phyloP scores from a whole-genome alignment of 1,140 invertebrate species.

The Drosophila tsacasi region DNA sequence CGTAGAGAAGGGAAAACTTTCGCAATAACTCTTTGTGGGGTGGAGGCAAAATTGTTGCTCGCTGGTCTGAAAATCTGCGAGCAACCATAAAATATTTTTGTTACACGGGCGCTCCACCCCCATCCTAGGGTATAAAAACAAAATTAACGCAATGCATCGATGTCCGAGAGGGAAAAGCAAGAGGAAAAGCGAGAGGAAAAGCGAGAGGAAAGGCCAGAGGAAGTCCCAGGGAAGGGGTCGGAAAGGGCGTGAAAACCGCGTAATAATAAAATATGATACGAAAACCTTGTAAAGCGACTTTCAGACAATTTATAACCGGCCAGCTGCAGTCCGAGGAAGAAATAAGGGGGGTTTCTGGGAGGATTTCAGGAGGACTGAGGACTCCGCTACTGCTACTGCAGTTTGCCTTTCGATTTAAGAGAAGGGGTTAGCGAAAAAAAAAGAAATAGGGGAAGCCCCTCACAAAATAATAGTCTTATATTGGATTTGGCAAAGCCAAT shows the following conservation, averaged over 20 bases:
- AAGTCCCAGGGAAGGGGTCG: background rate
- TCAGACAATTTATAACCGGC: slow-evolving; percentile 67
- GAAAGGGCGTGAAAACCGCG: slow-evolving; percentile 65
- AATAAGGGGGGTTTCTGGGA: background rate
- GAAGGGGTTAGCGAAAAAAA: slow-evolving; percentile 3
- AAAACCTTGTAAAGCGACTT: slow-evolving; percentile 71
- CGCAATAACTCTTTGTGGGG: slow-evolving; percentile 55
- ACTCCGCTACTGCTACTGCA: slow-evolving; percentile 10
- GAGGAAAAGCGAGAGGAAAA: background rate
- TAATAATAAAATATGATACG: slow-evolving; percentile 72
- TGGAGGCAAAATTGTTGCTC: slow-evolving; percentile 42
- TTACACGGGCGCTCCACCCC: slow-evolving; percentile 17
- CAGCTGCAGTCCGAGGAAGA: slow-evolving; percentile 20
- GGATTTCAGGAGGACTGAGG: slow-evolving; percentile 5
- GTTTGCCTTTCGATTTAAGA: slow-evolving; percentile 53
- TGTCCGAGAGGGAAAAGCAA: slow-evolving; percentile 32
- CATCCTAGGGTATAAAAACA: slow-evolving; percentile 52
- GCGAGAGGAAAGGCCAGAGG: background rate
- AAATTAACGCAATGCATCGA: slow-evolving; percentile 70
- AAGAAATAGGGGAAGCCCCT: background rate
- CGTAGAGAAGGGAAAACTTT: slow-evolving; percentile 50
- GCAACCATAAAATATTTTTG: slow-evolving; percentile 61
- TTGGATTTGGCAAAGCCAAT: slow-evolving; percentile 46
- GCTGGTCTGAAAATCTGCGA: slow-evolving; percentile 57
- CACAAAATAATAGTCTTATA: slow-evolving; percentile 29